Evolutionary conservation across 2,113 vertebrate genomes (phyloP), one percentile per base, ranked within the genome.

Genomic region (Hirundichthys speculiger): DNA sequence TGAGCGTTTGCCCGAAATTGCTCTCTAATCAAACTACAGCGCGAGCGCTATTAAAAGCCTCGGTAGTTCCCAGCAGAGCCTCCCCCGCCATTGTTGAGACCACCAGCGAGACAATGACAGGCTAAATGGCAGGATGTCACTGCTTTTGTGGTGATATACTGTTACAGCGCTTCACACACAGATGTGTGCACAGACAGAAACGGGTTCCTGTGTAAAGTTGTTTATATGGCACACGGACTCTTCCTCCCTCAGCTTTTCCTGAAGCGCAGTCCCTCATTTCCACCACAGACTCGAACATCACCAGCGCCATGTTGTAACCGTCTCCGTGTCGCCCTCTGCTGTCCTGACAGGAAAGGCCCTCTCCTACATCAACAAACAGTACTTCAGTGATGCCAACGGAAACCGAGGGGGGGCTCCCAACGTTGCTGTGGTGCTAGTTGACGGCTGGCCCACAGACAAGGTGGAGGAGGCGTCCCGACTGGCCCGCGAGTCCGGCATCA

Each of bases 401-500:
- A 99, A 99, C 85, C 83, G 98, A 69, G 95, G 96, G 0, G 79
- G 90, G 0, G 96, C 96, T 0, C 95, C 98, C 13, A 99, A 99
- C 0, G 96, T 99, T 61, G 96, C 90, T 0, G 93, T 99, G 81
- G 95, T 98, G 45, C 64, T 99, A 74, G 96, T 99, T 86, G 98
- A 99, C 0, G 98, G 98, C 12, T 99, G 98, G 98, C 97, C 98
- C 0, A 98, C 96, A 0, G 98, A 99, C 82, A 93, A 79, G 68
- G 95, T 99, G 64, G 96, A 96, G 84, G 97, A 98, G 77, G 94
- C 96, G 0, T 95, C 98, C 0, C 92, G 96, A 40, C 90, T 96
- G 0, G 96, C 96, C 6, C 93, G 98, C 27, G 98, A 99, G 89
- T 97, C 97, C 0, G 98, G 98, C 66, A 96, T 98, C 92, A 99